Conservation (phyloP, 2,113 vertebrate species). For the Lepidothrix coronata region DNA sequence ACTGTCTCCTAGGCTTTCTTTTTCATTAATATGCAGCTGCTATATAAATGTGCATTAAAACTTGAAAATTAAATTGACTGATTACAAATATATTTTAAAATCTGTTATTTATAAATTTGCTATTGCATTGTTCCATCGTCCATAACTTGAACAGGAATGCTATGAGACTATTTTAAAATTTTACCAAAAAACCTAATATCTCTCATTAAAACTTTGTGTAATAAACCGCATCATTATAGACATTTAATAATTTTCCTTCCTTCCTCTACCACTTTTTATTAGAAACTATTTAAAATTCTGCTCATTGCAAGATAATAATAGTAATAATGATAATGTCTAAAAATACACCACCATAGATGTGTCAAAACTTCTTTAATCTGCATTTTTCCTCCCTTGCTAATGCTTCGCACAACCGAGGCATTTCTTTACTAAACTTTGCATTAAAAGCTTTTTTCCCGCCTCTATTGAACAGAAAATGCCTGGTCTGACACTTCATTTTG, state of each 20-base stretch:
- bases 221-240: background rate
- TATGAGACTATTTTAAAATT: background rate
- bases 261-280: background rate
- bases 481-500: background rate
- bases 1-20: background rate
- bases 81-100: background rate
- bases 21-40: background rate
- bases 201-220: background rate
- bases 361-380: background rate
- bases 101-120: background rate
- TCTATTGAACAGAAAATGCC: background rate
- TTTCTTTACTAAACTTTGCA: background rate
- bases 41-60: background rate
- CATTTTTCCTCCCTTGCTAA: background rate
- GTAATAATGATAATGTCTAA: background rate
- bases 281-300: background rate
- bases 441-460: background rate
- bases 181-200: background rate
- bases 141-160: background rate
- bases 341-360: background rate
- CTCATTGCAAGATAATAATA: background rate
- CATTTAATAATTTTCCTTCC: background rate
- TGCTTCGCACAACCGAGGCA: accelerated
- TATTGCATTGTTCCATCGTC: background rate
- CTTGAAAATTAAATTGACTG: background rate